These are phyloP conservation scores for Anoncus sp. DNA, from an alignment of 2,888 invertebrate genomes.

Conservation along the genomic window DNA sequence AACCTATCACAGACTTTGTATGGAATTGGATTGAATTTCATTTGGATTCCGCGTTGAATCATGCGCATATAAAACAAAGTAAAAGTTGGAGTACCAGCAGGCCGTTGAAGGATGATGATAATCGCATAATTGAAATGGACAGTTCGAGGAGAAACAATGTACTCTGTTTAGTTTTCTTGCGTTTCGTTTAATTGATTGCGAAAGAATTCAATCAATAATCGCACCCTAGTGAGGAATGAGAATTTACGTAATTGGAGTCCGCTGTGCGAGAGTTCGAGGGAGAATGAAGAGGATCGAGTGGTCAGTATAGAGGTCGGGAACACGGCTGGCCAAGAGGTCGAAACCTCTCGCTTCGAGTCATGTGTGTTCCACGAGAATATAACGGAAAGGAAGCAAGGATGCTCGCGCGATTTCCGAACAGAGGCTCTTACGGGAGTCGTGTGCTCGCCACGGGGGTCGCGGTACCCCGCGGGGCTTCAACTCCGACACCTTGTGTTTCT, in stretches of 20 bases:
- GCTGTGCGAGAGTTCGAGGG: slow-evolving; percentile 46
- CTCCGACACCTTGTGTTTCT: slow-evolving; percentile 59
- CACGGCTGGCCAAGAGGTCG: slow-evolving; percentile 48
- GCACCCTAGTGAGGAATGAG: slow-evolving; percentile 42
- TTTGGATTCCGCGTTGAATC: too few species aligned
- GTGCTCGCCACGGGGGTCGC: slow-evolving; percentile 81
- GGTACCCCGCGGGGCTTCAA: slow-evolving; percentile 74
- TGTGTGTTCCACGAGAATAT: slow-evolving; percentile 66
- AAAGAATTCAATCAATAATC: slow-evolving; percentile 24
- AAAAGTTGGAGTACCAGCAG: too few species aligned
- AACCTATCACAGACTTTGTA: too few species aligned
- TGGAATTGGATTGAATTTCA: too few species aligned
- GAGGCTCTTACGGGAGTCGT: slow-evolving; percentile 82
- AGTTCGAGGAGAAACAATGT: too few species aligned
- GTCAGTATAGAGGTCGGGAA: slow-evolving; percentile 57
- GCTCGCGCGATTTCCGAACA: slow-evolving; percentile 76
- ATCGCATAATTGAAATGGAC: too few species aligned
- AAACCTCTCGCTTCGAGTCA: slow-evolving; percentile 49
- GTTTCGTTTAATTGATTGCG: background rate
- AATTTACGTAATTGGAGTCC: slow-evolving; percentile 57
- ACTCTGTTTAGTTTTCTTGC: too few species aligned
- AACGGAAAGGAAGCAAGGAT: slow-evolving; percentile 77
- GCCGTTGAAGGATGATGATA: too few species aligned
- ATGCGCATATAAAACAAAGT: too few species aligned
- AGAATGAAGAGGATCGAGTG: slow-evolving; percentile 59